Evolutionary conservation across 2,888 invertebrate species (phyloP).

Genomic region (Latrodectus hesperus): DNA sequence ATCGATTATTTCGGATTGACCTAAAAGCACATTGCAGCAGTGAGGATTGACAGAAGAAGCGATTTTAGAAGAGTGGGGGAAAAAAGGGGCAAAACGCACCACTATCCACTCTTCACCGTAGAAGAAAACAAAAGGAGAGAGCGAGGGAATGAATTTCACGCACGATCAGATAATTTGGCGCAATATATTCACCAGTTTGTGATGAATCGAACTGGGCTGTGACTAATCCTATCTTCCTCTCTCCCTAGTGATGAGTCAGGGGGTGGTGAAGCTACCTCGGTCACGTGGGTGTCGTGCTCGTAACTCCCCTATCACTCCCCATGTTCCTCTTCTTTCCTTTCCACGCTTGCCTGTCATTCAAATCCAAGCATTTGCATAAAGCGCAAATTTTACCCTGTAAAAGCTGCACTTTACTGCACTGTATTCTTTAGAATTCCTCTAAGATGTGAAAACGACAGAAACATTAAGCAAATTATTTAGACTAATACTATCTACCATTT

Average conservation of each 20-base stretch:
- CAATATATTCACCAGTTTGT: constrained; percentile 55
- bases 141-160: constrained; percentile 38
- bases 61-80: too few relatives aligned
- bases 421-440: too few relatives aligned
- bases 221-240: constrained; percentile 60
- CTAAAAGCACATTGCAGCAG: too few relatives aligned
- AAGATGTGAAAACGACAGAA: too few relatives aligned
- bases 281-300: neutral
- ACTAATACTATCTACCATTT: too few relatives aligned
- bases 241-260: constrained; percentile 57
- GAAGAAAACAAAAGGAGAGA: neutral
- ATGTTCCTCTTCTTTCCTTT: neutral
- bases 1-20: too few relatives aligned
- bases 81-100: too few relatives aligned
- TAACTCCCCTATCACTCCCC: neutral
- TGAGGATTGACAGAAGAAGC: too few relatives aligned
- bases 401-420: too few relatives aligned
- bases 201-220: constrained; percentile 57
- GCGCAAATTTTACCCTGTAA: neutral
- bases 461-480: too few relatives aligned
- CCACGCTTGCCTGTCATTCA: neutral
- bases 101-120: too few relatives aligned
- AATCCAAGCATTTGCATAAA: neutral
- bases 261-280: neutral
- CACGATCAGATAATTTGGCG: constrained; percentile 53